Evolutionary conservation across 2,888 invertebrate species (phyloP), one percentile per base, ranked within the genome.

Genomic region (Drosophila kuntzei): DNA sequence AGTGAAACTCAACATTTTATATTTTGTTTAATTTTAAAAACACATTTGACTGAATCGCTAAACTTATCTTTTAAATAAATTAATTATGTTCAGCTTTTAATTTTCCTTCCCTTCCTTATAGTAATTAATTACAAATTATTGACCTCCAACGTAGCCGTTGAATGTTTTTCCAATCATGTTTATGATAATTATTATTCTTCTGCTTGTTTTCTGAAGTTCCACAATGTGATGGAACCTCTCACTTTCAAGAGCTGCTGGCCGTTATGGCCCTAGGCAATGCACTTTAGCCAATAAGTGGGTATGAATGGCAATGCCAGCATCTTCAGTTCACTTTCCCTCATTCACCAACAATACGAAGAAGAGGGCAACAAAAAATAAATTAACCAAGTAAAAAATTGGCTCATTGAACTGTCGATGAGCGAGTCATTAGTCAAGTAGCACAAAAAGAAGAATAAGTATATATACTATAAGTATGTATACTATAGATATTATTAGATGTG

Each of bases 391-490:
- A 63, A 80, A 85, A 77, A 85, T 79, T 85, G 75, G 89, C 83
- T 83, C 88, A 77, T 79, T 87, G 77, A 89, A 75, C 89, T 79
- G 81, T 77, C 84, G 77, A 89, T 70, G 72, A 70, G 63, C 67
- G 61, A 68, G 61, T 87, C 89, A 85, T 85, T 84, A 89, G 85
- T 84, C 70, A 80, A 77, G 68, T 77, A 64, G 72, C 54, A 32
- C 36, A 34, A 39, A 44, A 39, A 27, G 20, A 36, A 54, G 64
- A 46, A 64, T 66, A n/a, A n/a, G n/a, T n/a, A n/a, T n/a, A n/a
- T n/a, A 67, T 20, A 55, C 2, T 8, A 55, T 16, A 39, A 11
- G 32, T 11, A 53, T 20, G 3, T 9, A 27, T 20, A 14, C 22
- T 41, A 39, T 41, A 51, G 2, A 27, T 39, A n/a, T 7, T 29